phyloP scores from a whole-genome alignment of 2,113 vertebrate species.

The Epinephelus moara region DNA sequence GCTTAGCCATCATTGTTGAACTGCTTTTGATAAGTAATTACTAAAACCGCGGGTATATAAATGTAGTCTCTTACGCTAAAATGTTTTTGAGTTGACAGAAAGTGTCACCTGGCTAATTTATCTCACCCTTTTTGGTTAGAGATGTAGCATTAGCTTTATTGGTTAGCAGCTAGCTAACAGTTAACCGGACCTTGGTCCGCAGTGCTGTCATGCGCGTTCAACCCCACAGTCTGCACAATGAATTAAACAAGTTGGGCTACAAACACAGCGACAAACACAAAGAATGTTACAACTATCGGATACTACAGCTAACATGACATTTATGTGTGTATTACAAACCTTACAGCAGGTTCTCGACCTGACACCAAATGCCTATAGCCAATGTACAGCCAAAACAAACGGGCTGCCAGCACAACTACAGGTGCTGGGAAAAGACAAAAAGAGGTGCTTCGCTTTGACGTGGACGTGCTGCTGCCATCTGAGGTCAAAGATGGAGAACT shows the following conservation, averaged over 20 bases:
- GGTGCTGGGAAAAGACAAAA: conserved; percentile 52
- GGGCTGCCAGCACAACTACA: conserved; percentile 45
- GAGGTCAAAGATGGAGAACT: background rate
- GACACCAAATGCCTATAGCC: conserved; percentile 38
- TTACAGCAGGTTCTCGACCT: conserved; percentile 54
- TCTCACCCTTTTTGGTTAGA: background rate
- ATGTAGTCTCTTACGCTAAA: rapidly evolving
- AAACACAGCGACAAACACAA: background rate
- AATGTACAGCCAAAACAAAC: conserved; percentile 68
- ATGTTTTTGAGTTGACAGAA: rapidly evolving
- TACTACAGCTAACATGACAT: rapidly evolving
- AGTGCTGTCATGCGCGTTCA: conserved; percentile 13
- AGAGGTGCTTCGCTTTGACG: conserved; percentile 4
- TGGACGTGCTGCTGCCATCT: conserved; percentile 18
- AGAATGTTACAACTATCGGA: background rate
- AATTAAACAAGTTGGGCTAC: background rate
- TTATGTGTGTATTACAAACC: conserved; percentile 56
- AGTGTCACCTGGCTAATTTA: background rate
- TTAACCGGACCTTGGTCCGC: background rate
- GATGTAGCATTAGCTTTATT: conserved; percentile 16
- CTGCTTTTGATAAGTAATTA: rapidly evolving
- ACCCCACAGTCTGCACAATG: background rate
- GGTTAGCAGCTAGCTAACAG: conserved; percentile 32
- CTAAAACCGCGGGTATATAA: rapidly evolving
- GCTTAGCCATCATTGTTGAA: background rate